phyloP scores from a whole-genome alignment of 2,888 invertebrate genomes.

The Arenicola marina region DNA sequence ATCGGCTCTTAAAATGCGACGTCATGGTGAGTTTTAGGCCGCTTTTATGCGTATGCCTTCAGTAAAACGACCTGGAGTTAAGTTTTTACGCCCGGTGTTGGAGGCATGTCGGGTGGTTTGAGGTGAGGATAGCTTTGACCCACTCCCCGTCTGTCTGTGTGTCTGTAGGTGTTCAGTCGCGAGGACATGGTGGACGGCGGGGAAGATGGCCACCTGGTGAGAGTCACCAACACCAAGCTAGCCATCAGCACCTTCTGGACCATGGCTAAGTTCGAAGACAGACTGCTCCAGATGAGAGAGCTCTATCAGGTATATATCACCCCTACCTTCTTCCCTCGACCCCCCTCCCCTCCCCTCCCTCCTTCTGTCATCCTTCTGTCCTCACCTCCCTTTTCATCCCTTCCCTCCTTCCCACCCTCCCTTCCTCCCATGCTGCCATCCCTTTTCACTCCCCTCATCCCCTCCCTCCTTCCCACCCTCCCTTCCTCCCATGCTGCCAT shows the following conservation, averaged over 20 bases:
- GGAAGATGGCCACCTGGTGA: background rate
- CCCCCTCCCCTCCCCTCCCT: background rate
- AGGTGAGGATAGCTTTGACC: background rate
- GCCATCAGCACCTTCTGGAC: conserved; percentile 52
- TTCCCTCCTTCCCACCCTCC: too few species aligned
- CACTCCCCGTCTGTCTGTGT: background rate
- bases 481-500: too few species aligned
- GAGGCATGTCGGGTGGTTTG: background rate
- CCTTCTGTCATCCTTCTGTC: too few species aligned
- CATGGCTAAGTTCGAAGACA: conserved; percentile 52
- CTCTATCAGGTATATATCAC: conserved; percentile 34
- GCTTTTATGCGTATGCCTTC: too few species aligned
- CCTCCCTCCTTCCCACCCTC: too few species aligned
- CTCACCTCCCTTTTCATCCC: too few species aligned
- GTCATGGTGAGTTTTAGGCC: too few species aligned
- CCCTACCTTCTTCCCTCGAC: background rate
- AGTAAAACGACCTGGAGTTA: too few species aligned
- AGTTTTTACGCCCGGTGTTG: too few species aligned
- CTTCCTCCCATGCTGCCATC: too few species aligned
- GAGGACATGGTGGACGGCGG: background rate
- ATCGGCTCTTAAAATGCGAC: too few species aligned
- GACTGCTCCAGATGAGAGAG: conserved; percentile 54
- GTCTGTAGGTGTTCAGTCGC: background rate
- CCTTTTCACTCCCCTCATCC: too few species aligned
- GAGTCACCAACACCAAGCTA: conserved; percentile 47